Conservation (phyloP, 2,113 vertebrate genomes). For the Pteropus alecto region DNA sequence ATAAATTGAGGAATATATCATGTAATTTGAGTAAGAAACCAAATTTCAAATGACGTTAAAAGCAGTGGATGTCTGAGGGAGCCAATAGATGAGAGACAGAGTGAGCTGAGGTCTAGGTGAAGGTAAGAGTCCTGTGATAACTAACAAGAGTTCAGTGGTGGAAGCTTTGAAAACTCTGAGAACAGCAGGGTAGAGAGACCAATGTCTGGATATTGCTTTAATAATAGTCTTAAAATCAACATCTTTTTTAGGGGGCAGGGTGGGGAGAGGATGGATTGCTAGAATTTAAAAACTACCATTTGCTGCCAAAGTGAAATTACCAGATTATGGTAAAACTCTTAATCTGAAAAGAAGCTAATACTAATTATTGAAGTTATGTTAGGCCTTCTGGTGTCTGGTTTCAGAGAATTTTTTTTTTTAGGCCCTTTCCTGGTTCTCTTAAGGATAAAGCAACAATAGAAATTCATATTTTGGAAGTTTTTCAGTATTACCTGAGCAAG, state of each 20-base stretch:
- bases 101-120: background rate
- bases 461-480: background rate
- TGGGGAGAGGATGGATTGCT: background rate
- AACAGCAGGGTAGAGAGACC: background rate
- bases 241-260: background rate
- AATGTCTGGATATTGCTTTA: background rate
- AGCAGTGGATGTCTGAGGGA: background rate
- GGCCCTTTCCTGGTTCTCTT: background rate
- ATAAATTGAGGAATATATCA: background rate
- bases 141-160: background rate
- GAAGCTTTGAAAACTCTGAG: background rate
- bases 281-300: background rate
- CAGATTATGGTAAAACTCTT: background rate
- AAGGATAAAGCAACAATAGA: background rate
- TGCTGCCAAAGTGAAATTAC: background rate
- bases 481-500: background rate
- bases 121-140: background rate
- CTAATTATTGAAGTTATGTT: background rate
- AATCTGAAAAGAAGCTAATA: background rate
- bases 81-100: background rate
- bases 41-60: background rate
- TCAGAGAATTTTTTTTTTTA: background rate
- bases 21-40: background rate
- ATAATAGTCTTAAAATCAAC: background rate
- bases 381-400: background rate